Base-by-base conservation (phyloP, 2,888 invertebrate genomes). In the Portevinia maculata region DNA sequence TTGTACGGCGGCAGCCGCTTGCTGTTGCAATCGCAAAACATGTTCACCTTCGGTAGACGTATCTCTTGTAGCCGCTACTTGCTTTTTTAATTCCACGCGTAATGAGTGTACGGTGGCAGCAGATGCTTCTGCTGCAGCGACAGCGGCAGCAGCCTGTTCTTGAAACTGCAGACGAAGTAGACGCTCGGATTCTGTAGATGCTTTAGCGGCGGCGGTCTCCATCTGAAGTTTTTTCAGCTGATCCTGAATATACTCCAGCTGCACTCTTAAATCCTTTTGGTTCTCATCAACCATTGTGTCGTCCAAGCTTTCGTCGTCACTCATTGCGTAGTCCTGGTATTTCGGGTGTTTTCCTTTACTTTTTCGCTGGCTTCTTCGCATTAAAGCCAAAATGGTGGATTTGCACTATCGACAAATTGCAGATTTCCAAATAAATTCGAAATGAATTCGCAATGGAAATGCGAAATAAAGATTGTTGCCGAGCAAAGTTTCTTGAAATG, bases 401-500 rank as follows among this genome's bases (percentile, higher is more conserved):
- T 30, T 30, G 4, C 30, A 3, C 4, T 5, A 30, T 7, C 3
- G 7, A 30, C 7, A 30, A 3, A 30, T 5, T 30, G 7, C 30
- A 30, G 3, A 30, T 30, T 5, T 7, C 30, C 7, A 30, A 5
- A 30, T 30, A 30, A 30, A 30, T 30, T 7, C 30, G 30, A 30
- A 30, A n/a, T 39, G 11, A 1, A 39, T n/a, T 8, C 6, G 0
- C 39, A 39, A n/a, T n/a, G n/a, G 39, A 39, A 39, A 11, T 39
- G 39, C 39, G 39, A 39, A 39, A 39, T 39, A 39, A 39, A 39
- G n/a, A 11, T 39, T 39, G 39, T 39, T n/a, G 37, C 37, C 30
- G 30, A n/a, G n/a, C n/a, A n/a, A n/a, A n/a, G n/a, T n/a, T n/a
- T n/a, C n/a, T n/a, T n/a, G n/a, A n/a, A n/a, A n/a, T n/a, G n/a